Conservation (phyloP, 2,113 vertebrate species). For the Dicrurus megarhynchus region DNA sequence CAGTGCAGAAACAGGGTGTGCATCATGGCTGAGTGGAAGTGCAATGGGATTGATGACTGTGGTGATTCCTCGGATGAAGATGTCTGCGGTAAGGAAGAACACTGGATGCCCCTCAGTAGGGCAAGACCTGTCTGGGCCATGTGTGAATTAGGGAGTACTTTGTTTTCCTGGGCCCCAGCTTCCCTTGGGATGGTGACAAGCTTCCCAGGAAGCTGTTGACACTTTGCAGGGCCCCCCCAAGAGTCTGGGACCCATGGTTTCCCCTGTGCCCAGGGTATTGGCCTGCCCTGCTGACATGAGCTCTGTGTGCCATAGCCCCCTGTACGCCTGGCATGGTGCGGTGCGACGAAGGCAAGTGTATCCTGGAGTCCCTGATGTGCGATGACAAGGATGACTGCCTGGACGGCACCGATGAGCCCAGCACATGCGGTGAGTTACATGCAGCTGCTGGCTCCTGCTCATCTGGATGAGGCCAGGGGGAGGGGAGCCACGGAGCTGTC, state of each 20-base stretch:
- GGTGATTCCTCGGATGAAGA: conserved; percentile 88
- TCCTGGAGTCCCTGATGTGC: conserved; percentile 69
- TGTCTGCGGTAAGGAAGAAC: conserved; percentile 37
- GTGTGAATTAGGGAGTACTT: not conserved
- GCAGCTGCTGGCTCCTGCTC: not conserved
- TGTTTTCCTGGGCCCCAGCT: not conserved
- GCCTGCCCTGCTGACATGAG: not conserved
- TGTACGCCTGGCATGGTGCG: conserved; percentile 56
- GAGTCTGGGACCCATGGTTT: not conserved
- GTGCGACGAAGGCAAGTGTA: conserved; percentile 69
- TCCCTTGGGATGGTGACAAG: not conserved
- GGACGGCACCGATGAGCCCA: conserved; percentile 69
- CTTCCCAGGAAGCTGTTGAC: not conserved
- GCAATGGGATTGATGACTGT: conserved; percentile 85
- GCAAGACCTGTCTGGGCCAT: not conserved
- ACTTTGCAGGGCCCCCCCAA: not conserved
- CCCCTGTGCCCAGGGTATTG: not conserved
- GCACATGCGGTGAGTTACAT: conserved; percentile 38
- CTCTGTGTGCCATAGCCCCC: conserved; percentile 19
- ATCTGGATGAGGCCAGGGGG: accelerated
- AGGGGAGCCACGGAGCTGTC: not conserved
- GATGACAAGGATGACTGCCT: conserved; percentile 57
- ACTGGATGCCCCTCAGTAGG: not conserved
- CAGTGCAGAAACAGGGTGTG: conserved; percentile 83
- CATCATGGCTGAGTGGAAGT: conserved; percentile 85